Base-by-base conservation (phyloP, 1,140 invertebrate species). In the Papilio polyxenes region DNA sequence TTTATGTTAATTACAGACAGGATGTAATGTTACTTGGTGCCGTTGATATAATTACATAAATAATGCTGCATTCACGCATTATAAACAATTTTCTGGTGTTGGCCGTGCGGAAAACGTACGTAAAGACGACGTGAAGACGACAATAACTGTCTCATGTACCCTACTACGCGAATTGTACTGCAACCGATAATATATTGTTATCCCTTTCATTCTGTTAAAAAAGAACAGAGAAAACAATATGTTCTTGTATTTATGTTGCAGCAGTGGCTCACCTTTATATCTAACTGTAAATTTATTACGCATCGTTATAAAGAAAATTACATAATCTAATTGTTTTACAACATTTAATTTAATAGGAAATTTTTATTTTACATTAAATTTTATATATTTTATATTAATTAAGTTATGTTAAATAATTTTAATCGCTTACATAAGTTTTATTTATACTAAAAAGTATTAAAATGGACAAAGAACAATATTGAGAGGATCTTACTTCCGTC, bases 1-100 rank as follows among this genome's bases (percentile, higher is more conserved):
- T 92, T 93, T 90, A 93, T 92, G 90, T 86, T 92, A 92, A 92
- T 92, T 89, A 90, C 85, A 84, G 87, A 81, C 90, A 91, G 92
- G 92, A 92, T 90, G 89, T 89, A 87, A 87, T 83, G 84, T 85
- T 85, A 84, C 82, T 81, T 65, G 72, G 80, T 78, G 80, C 85
- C 82, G 85, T 85, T 89, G 89, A 91, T 92, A 92, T 92, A 92
- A 93, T 93, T 91, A 91, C 86, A 89, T 89, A 89, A 90, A 88
- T 89, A 87, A 85, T 83, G 83, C 51, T 82, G 80, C 85, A 87
- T 83, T 87, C 82, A 80, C 83, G 85, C 82, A 83, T 84, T 83
- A 83, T 87, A 83, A 84, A 91, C 87, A 91, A 92, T 93, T 91
- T 92, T 92, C 89, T 91, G 90, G 89, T 92, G 87, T 83, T 88